Conservation (phyloP, 2,888 invertebrate genomes). For the Athalia cordata region DNA sequence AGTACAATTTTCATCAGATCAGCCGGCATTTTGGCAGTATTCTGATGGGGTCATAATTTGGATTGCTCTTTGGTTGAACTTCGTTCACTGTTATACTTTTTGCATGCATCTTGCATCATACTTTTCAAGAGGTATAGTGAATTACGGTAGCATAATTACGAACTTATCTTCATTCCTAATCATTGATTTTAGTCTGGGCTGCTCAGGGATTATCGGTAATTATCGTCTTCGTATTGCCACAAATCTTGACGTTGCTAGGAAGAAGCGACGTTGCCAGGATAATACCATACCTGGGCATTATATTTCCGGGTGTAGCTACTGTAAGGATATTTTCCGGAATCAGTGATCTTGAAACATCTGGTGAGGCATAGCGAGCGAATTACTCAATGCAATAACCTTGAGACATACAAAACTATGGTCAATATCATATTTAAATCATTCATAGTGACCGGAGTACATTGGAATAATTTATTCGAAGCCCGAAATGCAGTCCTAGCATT, state of each 20-base stretch:
- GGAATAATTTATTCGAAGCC: conserved; percentile 71
- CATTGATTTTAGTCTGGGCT: neutral
- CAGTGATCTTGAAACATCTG: conserved; percentile 61
- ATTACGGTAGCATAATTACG: neutral
- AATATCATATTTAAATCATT: neutral
- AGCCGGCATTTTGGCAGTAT: conserved; percentile 64
- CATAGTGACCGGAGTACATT: conserved; percentile 73
- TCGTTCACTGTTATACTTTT: conserved; percentile 64
- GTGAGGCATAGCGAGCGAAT: no score
- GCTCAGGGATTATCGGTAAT: neutral
- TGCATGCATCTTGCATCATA: conserved; percentile 69
- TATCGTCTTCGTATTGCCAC: no score
- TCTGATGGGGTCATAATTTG: conserved; percentile 67
- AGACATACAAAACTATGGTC: no score
- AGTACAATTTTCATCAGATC: conserved; percentile 60
- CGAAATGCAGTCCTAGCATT: conserved; percentile 58
- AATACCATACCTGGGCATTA: conserved; percentile 61
- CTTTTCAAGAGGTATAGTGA: conserved; percentile 65
- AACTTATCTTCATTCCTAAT: neutral
- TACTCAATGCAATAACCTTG: no score
- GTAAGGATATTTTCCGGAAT: conserved; percentile 64
- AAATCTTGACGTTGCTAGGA: no score
- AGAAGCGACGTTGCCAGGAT: neutral
- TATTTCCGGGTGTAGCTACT: conserved; percentile 66
- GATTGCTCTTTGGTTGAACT: conserved; percentile 62